Percentiles rank a stretch among this genome's conserved stretches.
Evolutionary conservation across 2,888 invertebrate genomes (phyloP).

Genomic region (Proisotoma minuta): DNA sequence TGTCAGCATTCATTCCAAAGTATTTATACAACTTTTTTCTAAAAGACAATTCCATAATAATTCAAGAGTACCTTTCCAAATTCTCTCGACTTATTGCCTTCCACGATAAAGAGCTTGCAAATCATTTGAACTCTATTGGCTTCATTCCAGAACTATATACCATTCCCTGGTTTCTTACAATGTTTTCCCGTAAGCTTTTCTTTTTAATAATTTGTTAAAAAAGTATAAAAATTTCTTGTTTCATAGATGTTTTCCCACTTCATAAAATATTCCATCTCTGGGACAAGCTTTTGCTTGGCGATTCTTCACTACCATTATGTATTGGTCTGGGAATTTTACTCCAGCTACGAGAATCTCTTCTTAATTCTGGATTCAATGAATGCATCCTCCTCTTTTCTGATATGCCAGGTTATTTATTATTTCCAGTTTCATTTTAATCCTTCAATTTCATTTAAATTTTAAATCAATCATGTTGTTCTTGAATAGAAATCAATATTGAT

Average conservation of each 20-base stretch:
- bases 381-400: conserved; percentile 98
- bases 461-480: conserved; percentile 4
- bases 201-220: background rate
- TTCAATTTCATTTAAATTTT: background rate
- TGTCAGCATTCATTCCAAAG: conserved; percentile 92
- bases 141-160: conserved; percentile 96
- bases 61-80: conserved; percentile 94
- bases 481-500: conserved; percentile 83
- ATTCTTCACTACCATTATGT: conserved; percentile 86
- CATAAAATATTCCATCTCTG: conserved; percentile 96
- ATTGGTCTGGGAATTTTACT: conserved; percentile 89
- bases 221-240: conserved; percentile 33
- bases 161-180: conserved; percentile 97
- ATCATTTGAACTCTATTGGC: conserved; percentile 84
- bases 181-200: conserved; percentile 86
- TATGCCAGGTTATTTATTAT: conserved; percentile 62
- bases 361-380: conserved; percentile 93
- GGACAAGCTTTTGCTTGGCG: conserved; percentile 91
- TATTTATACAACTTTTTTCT: conserved; percentile 95
- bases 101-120: conserved; percentile 86
- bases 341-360: conserved; percentile 75
- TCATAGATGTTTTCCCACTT: conserved; percentile 90
- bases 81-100: conserved; percentile 94
- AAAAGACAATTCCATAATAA: conserved; percentile 92
- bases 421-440: background rate